These are phyloP conservation scores for Eclectus roratus DNA, from an alignment of 2,113 vertebrate species.

Conservation along the genomic window DNA sequence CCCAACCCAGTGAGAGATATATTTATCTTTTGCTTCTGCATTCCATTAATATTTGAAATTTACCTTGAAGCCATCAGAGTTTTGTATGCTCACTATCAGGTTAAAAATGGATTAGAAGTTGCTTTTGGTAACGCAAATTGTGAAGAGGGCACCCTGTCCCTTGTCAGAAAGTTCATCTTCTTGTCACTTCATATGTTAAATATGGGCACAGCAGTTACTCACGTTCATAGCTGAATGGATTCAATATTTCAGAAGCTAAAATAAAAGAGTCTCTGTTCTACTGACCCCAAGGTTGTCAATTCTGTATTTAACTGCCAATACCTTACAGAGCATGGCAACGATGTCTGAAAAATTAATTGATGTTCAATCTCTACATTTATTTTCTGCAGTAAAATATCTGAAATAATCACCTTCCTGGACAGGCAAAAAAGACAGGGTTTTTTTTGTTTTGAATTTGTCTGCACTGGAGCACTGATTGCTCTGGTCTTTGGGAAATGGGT, in stretches of 20 bases:
- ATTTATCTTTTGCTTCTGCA: background rate
- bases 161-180: background rate
- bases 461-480: rapidly evolving
- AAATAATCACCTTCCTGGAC: background rate
- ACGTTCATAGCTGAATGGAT: background rate
- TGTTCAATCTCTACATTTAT: background rate
- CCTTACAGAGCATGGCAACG: background rate
- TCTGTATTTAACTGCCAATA: background rate
- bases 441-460: background rate
- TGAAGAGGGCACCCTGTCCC: background rate
- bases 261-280: background rate
- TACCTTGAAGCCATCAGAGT: background rate
- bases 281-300: background rate
- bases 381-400: background rate
- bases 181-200: background rate
- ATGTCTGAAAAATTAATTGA: background rate
- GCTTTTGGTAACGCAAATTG: background rate
- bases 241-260: background rate
- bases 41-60: background rate
- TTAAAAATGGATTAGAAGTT: background rate
- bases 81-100: rapidly evolving
- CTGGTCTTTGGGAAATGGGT: background rate
- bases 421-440: background rate
- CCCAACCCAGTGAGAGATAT: background rate
- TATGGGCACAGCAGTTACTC: background rate